phyloP scores from a whole-genome alignment of 2,113 vertebrate species.

The Tupaia chinensis region DNA sequence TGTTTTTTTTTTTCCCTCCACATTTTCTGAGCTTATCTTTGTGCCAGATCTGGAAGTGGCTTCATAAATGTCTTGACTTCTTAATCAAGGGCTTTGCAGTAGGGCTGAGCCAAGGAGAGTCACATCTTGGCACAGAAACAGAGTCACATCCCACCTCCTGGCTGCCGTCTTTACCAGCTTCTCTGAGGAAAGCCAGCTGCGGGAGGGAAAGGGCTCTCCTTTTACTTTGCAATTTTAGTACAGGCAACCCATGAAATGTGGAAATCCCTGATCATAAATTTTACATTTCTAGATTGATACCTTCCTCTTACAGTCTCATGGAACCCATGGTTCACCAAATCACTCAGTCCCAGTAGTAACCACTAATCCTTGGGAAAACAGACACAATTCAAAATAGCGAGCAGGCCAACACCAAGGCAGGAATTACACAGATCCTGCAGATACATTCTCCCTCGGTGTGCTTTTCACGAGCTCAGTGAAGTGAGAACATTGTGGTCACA shows the following conservation, averaged over 20 bases:
- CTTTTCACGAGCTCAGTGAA: not conserved
- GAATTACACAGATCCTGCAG: not conserved
- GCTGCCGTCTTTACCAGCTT: not conserved
- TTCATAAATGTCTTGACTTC: conserved; percentile 1
- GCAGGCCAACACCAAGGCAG: not conserved
- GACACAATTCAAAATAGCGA: not conserved
- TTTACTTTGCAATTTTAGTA: not conserved
- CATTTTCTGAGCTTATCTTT: not conserved
- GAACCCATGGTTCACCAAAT: not conserved
- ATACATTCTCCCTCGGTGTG: not conserved
- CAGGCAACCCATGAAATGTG: not conserved
- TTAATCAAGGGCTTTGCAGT: not conserved
- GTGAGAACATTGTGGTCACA: not conserved
- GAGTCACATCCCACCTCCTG: not conserved
- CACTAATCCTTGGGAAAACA: no score
- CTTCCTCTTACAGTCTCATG: not conserved
- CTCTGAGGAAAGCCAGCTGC: not conserved
- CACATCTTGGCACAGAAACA: not conserved
- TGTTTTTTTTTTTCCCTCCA: not conserved
- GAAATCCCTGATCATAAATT: not conserved
- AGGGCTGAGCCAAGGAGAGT: not conserved
- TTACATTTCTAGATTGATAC: not conserved
- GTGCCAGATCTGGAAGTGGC: not conserved
- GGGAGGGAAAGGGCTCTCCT: not conserved
- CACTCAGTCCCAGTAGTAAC: not conserved